Evolutionary conservation across 2,113 vertebrate species (phyloP).

Genomic region (Centropus unirufus): DNA sequence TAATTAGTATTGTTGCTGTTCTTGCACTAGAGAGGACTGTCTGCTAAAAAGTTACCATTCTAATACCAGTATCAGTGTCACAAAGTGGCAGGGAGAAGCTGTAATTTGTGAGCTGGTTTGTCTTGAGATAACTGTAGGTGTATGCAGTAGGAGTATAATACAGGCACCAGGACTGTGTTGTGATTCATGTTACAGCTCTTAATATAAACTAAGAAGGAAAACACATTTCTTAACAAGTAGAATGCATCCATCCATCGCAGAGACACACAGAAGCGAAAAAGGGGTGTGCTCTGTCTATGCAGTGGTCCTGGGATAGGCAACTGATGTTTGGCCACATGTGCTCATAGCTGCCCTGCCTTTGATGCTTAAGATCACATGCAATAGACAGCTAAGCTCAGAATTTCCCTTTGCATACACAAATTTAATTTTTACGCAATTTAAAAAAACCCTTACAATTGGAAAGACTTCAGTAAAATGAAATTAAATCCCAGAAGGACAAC

Average conservation of each 20-base stretch:
- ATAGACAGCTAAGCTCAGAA: background rate
- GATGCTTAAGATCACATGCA: background rate
- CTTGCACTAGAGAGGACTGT: background rate
- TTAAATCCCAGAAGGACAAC: background rate
- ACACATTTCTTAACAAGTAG: constrained; percentile 9
- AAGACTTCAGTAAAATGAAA: background rate
- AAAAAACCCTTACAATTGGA: background rate
- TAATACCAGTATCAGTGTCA: constrained; percentile 17
- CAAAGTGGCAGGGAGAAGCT: constrained; percentile 20
- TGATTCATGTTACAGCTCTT: constrained; percentile 45
- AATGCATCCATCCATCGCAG: background rate
- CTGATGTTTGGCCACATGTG: background rate
- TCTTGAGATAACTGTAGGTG: constrained; percentile 35
- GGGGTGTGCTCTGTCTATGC: background rate
- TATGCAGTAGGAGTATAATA: constrained; percentile 21
- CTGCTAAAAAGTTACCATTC: background rate
- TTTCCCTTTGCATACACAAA: background rate
- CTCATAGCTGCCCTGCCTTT: background rate
- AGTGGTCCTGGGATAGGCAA: background rate
- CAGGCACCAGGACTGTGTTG: constrained; percentile 23
- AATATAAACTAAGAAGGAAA: constrained; percentile 55
- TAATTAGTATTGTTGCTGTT: background rate
- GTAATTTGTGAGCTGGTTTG: constrained; percentile 31
- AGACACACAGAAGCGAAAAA: background rate
- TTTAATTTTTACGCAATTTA: background rate